These are phyloP conservation scores for Synodontis membranacea DNA, from an alignment of 2,113 vertebrate species.

Conservation along the genomic window DNA sequence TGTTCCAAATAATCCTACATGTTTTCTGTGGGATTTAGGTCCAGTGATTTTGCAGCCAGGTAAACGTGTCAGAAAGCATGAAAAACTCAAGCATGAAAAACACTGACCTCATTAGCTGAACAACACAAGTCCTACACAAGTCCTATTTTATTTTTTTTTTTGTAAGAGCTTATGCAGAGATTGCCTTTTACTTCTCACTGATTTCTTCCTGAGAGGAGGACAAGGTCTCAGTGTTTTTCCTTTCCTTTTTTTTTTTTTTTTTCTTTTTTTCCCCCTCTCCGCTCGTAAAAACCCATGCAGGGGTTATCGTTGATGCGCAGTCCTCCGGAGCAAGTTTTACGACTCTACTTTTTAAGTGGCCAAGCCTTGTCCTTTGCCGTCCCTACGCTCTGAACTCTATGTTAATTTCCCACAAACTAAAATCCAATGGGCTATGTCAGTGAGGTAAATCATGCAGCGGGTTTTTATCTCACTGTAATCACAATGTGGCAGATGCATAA, in stretches of 20 bases:
- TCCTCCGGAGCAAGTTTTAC: conserved; percentile 62
- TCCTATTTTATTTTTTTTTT: too few relatives aligned
- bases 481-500: conserved; percentile 70
- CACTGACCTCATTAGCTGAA: not conserved
- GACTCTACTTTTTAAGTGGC: conserved; percentile 61
- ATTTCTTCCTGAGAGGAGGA: conserved; percentile 46
- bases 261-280: conserved; percentile 7
- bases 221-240: conserved; percentile 53
- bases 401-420: conserved; percentile 65
- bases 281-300: conserved; percentile 63
- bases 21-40: not conserved
- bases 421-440: conserved; percentile 70
- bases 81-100: not conserved
- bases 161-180: too few relatives aligned
- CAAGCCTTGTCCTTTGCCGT: conserved; percentile 42
- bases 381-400: conserved; percentile 52
- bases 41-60: not conserved
- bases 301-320: conserved; percentile 64
- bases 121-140: too few relatives aligned
- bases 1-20: not conserved
- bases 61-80: not conserved
- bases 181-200: not conserved
- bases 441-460: conserved; percentile 68
- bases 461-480: conserved; percentile 65
- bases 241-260: conserved; percentile 49